Evolutionary conservation across 2,113 vertebrate genomes (phyloP), one percentile per base, ranked within the genome.

Genomic region (Channa argus): DNA sequence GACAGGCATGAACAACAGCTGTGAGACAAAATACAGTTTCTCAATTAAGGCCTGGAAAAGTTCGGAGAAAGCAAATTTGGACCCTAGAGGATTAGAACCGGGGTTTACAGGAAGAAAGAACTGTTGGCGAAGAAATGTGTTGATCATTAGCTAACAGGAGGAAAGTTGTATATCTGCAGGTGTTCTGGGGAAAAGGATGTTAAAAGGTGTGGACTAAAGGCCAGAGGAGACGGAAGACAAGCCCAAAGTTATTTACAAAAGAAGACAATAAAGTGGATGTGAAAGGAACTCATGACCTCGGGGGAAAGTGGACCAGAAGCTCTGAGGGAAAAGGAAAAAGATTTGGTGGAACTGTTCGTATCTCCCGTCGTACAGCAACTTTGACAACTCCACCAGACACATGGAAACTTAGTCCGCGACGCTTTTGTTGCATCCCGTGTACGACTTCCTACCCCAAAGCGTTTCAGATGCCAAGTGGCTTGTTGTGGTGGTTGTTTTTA

Each of bases 61-160:
- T 67, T 14, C 39, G 36, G n/a, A 24, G 7, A 60, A 11, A 66
- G 54, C 72, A 59, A 9, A 38, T 52, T 38, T 60, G 34, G 43
- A 15, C 63, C 52, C 63, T 60, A 44, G 63, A 60, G 47, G 39
- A 3, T 5, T 24, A 33, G 39, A 39, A 13, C 37, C 63, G 15
- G 33, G 8, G 36, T 50, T 46, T 46, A 24, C 34, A 38, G 5
- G 47, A 53, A 14, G 69, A 52, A 38, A 13, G 38, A 45, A 6
- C 7, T 38, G 61, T 2, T 24, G 61, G 15, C 4, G 2, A 58
- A 44, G 8, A 34, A 37, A 24, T 24, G n/a, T 2, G 49, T 12
- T 5, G 33, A 24, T 37, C 8, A 1, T 0, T 33, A 14, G 59
- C 51, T 60, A 50, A 43, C 3, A 7, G 37, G 10, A 45, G 14